phyloP scores from a whole-genome alignment of 2,113 vertebrate species.

The Pipra filicauda region DNA sequence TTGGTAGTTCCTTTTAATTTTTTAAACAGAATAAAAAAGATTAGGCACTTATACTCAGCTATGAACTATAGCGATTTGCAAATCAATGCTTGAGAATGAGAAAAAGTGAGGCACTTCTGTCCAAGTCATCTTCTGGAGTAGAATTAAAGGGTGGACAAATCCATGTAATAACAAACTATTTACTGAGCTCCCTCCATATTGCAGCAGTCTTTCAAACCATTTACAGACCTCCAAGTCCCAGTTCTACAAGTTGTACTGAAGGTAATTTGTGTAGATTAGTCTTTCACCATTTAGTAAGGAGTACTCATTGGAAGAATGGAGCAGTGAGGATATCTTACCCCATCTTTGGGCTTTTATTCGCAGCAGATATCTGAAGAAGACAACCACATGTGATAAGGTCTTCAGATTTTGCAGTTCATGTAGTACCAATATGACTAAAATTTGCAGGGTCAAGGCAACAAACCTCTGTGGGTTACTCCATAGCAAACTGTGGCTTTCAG shows the following conservation, averaged over 20 bases:
- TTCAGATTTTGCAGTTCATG: not conserved
- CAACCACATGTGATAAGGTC: not conserved
- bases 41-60: not conserved
- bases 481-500: not conserved
- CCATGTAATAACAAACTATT: not conserved
- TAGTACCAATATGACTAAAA: not conserved
- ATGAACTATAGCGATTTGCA: not conserved
- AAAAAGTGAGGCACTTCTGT: not conserved
- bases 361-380: not conserved
- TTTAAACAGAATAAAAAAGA: not conserved
- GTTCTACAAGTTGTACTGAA: not conserved
- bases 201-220: not conserved
- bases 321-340: not conserved
- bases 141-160: not conserved
- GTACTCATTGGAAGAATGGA: not conserved
- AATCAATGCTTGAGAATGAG: not conserved
- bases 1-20: not conserved
- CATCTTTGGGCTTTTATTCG: not conserved
- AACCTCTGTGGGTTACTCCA: rapidly evolving
- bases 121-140: not conserved
- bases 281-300: not conserved
- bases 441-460: not conserved
- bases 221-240: not conserved
- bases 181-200: not conserved
- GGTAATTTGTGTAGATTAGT: not conserved